phyloP scores from a whole-genome alignment of 2,888 invertebrate species.

The Timema podura region DNA sequence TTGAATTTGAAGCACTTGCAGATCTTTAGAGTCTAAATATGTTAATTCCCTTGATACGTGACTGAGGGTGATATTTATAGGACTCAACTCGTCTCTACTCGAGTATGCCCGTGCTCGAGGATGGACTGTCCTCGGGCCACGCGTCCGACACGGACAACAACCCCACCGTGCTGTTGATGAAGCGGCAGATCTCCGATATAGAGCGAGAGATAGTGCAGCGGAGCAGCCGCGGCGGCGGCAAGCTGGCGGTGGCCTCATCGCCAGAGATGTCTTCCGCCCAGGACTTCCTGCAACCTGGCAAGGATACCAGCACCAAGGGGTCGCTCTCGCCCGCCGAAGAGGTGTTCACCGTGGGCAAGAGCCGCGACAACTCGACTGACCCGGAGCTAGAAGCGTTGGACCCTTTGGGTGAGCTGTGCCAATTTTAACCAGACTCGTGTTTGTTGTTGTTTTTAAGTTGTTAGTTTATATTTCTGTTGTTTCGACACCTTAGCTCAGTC shows the following conservation, averaged over 20 bases:
- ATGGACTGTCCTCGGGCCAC: slow-evolving; percentile 90
- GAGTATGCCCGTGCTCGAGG: slow-evolving; percentile 88
- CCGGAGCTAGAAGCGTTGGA: slow-evolving; percentile 69
- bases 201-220: slow-evolving; percentile 64
- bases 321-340: slow-evolving; percentile 14
- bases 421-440: no score
- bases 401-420: slow-evolving; percentile 56
- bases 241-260: slow-evolving; percentile 25
- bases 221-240: slow-evolving; percentile 42
- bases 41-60: neutral
- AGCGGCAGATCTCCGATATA: slow-evolving; percentile 68
- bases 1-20: neutral
- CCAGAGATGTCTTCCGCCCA: neutral
- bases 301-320: neutral
- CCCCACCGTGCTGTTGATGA: slow-evolving; percentile 59
- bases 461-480: no score
- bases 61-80: slow-evolving; percentile 41
- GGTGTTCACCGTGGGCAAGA: slow-evolving; percentile 21
- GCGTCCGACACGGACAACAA: slow-evolving; percentile 90
- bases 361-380: slow-evolving; percentile 34
- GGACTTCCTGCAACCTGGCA: neutral
- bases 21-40: neutral
- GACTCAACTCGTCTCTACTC: slow-evolving; percentile 65
- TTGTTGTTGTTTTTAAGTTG: no score
- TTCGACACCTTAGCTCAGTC: no score